Conservation (phyloP, 2,888 invertebrate species). For the Cecidostiba fungosa region DNA sequence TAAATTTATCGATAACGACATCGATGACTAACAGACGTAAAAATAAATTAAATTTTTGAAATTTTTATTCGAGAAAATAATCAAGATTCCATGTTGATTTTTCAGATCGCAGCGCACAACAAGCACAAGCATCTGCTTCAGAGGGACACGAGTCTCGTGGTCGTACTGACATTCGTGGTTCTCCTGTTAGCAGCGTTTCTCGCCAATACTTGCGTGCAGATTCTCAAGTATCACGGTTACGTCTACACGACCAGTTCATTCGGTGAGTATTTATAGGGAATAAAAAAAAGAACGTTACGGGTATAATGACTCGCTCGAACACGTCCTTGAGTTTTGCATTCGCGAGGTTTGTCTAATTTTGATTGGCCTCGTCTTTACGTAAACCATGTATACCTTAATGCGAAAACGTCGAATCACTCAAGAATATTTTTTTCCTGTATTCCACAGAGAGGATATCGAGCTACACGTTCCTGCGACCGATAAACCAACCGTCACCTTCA, state of each 20-base stretch:
- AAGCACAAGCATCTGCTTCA: constrained; percentile 85
- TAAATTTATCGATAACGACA: too few relatives aligned
- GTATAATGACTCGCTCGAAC: neutral
- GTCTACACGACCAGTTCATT: constrained; percentile 91
- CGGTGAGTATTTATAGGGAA: constrained; percentile 83
- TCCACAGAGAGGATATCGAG: constrained; percentile 86
- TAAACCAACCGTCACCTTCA: constrained; percentile 84
- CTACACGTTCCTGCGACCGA: constrained; percentile 86
- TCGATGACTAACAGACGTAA: too few relatives aligned
- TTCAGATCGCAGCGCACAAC: constrained; percentile 86
- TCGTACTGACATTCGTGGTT: constrained; percentile 88
- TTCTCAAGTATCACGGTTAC: constrained; percentile 88
- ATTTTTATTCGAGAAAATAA: neutral
- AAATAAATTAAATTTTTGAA: too few relatives aligned
- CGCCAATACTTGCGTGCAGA: constrained; percentile 91
- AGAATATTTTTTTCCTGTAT: neutral
- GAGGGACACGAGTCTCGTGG: constrained; percentile 86
- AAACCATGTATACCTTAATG: neutral
- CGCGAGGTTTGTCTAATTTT: neutral
- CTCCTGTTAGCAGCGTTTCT: constrained; percentile 89
- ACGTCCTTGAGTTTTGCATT: neutral
- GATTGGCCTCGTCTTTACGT: neutral
- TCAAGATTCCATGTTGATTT: constrained; percentile 10
- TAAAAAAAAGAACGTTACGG: neutral
- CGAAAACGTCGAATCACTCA: neutral